Evolutionary conservation across 2,888 invertebrate species (phyloP), one percentile per base, ranked within the genome.

Genomic region (Periphyllus acericola): DNA sequence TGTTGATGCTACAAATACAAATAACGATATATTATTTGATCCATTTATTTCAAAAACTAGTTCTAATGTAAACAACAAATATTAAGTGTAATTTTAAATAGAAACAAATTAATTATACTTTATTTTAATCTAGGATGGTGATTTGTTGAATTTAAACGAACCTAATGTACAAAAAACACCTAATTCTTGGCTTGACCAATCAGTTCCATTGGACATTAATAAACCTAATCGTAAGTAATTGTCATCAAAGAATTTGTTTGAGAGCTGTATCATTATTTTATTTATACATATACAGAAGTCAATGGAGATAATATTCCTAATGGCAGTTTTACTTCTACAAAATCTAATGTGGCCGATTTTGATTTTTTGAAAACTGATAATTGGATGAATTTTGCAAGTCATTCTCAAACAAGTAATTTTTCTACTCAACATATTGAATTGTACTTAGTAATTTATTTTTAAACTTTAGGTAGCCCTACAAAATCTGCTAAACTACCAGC

Each of bases 401-500:
- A 87, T 66, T 87, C 87, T 29, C 87, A 87, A 81, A 87, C 80
- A 80, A 87, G 87, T 87, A 66, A 81, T 81, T 46, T 68, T 78
- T 74, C 32, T 14, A 34, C 60, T 46, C 36, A n/a, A 36, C 9
- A 25, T 29, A 55, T 19, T 6, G 17, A 60, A 55, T 52, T 55
- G 6, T 5, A 55, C 52, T 32, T 72, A 36, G 11, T 36, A 72
- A 36, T 60, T 60, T 25, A 72, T 25, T 60, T 72, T 55, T 0
- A 40, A 55, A 80, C 36, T 80, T 36, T 91, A 79, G 91, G 91
- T 72, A 92, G 92, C 32, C 92, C 93, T 19, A 92, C 92, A 83
- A 92, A 92, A 89, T 92, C 92, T 89, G 91, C 91, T 21, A 92
- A 91, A 90, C 92, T 92, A 4, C 92, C 91, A 19, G 78, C 89